Base-by-base conservation (phyloP, 2,888 invertebrate genomes). In the Prionchulus punctatus region DNA sequence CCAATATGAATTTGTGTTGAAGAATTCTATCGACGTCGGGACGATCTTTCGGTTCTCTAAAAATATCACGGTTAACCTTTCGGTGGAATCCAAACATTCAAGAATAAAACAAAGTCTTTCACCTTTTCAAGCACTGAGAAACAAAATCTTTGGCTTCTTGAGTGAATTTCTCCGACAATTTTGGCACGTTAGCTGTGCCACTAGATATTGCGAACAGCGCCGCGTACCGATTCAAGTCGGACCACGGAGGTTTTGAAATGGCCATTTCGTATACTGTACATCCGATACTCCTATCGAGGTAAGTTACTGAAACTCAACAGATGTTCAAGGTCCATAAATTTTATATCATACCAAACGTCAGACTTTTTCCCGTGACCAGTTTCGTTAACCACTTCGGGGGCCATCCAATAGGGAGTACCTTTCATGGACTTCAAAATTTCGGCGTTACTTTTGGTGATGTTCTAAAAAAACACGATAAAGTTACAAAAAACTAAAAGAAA, bases 391-490 rank as follows among this genome's bases (percentile, higher is more conserved):
- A 73, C 71, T 59, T 73, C 73, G 1, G 72, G 72, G 0, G 71
- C 67, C 72, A 73, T 73, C 70, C 71, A 73, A 57, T 72, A 71
- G 1, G 72, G 72, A 2, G 73, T 73, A 1, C 73, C 72, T 21
- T 66, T 65, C 25, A 71, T 66, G n/a, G 70, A 66, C 51, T 69
- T 70, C 30, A 63, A 57, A 2, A 60, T 42, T 23, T 48, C 57
- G 3, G 54, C 47, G 53, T n/a, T 54, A 4, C 25, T 15, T 18
- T 57, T 72, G 2, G 69, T 68, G 61, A 27, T 18, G 27, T 27
- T 26, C 50, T 36, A 36, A 36, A 36, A 18, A 36, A 18, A 36
- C 18, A 7, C 36, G 36, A 36, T 36, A 36, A 7, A 36, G 18
- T 12, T 36, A 18, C 18, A 7, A 36, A 36, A 36, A 36, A 36